These are phyloP conservation scores for Poecilia wingei DNA, from an alignment of 2,797 vertebrate species.

Conservation along the genomic window DNA sequence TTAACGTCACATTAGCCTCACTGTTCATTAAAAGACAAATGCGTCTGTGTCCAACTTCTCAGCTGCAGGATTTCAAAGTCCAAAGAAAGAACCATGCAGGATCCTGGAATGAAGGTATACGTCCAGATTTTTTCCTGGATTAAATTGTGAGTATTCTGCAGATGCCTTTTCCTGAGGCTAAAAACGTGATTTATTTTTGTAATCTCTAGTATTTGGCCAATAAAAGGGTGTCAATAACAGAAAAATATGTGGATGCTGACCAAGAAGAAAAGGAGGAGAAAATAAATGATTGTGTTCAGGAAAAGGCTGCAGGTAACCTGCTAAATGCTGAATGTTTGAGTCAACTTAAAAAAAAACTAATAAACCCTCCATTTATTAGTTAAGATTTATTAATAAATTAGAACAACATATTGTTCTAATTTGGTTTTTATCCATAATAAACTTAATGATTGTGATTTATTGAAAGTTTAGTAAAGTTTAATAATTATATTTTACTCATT, in stretches of 20 bases:
- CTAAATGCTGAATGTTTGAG: conserved; percentile 68
- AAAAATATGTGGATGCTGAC: conserved; percentile 65
- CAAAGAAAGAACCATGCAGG: conserved; percentile 19
- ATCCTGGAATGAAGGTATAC: conserved; percentile 64
- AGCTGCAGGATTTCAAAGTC: conserved; percentile 46
- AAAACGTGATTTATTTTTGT: background rate
- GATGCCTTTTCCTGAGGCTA: background rate
- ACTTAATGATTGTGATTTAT: background rate
- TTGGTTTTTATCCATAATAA: too few species aligned
- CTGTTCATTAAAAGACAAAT: background rate
- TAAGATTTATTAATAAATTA: background rate
- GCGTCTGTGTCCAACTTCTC: background rate
- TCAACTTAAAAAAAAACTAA: background rate
- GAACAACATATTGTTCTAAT: background rate
- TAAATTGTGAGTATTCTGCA: background rate
- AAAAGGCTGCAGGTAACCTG: conserved; percentile 74
- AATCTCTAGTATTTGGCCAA: conserved; percentile 64
- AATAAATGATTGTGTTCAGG: conserved; percentile 74
- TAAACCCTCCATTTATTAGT: background rate
- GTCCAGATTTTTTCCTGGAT: background rate
- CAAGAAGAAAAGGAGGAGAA: conserved; percentile 83
- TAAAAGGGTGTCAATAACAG: conserved; percentile 63
- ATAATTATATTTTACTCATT: background rate
- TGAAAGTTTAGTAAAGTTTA: background rate
- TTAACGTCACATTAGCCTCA: background rate